Percentiles rank a stretch among this genome's conserved stretches.
Evolutionary conservation across 2,113 vertebrate species (phyloP).

Genomic region (Ammospiza caudacuta): DNA sequence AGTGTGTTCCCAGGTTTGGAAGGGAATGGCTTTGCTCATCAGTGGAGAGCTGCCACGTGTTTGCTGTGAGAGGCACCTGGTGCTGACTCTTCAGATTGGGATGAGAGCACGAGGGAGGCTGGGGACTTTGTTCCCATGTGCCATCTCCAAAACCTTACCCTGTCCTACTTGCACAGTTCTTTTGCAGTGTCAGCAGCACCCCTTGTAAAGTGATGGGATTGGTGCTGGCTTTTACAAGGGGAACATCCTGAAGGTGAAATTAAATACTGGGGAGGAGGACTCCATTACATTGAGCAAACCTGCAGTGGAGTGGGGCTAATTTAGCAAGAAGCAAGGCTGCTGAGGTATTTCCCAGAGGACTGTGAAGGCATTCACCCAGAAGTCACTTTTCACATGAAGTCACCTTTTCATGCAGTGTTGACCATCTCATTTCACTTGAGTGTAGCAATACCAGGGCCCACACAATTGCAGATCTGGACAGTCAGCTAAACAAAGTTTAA

Average conservation of each 20-base stretch:
- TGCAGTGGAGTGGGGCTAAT: not conserved
- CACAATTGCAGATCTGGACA: not conserved
- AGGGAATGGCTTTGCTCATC: not conserved
- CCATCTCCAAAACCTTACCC: not conserved
- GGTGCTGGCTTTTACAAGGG: not conserved
- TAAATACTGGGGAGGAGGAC: not conserved
- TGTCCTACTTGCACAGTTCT: not conserved
- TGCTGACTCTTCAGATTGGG: not conserved
- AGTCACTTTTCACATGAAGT: not conserved
- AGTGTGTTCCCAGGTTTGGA: not conserved
- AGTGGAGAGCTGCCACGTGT: not conserved
- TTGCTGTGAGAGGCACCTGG: slow-evolving; percentile 18
- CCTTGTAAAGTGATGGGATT: not conserved
- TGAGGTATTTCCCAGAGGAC: not conserved
- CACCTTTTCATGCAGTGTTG: not conserved
- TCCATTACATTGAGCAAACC: not conserved
- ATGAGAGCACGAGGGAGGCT: not conserved
- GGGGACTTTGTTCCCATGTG: not conserved
- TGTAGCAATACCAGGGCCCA: not conserved
- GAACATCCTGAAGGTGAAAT: not conserved
- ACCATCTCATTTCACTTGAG: not conserved
- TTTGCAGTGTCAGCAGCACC: not conserved
- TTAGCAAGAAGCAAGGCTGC: not conserved
- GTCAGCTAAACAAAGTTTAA: not conserved
- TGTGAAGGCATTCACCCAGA: not conserved